These are phyloP conservation scores for Trachelus tabidus DNA, from an alignment of 2,888 invertebrate species.

Conservation along the genomic window DNA sequence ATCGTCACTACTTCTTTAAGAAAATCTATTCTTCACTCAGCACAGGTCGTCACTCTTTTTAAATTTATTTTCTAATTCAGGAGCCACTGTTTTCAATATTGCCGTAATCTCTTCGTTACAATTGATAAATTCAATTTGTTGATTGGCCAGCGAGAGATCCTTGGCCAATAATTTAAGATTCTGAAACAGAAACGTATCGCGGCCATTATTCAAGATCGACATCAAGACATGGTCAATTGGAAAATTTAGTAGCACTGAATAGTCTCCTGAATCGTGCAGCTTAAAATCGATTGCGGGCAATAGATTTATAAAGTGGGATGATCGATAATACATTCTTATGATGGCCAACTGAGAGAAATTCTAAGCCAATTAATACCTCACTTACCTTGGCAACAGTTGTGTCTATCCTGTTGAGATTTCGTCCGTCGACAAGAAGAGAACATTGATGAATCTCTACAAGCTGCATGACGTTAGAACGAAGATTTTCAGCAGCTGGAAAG, in stretches of 20 bases:
- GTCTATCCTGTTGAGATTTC: conserved; percentile 71
- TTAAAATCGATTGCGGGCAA: too few species aligned
- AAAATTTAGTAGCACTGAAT: neutral
- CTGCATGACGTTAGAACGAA: conserved; percentile 68
- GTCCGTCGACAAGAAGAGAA: conserved; percentile 67
- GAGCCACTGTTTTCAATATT: conserved; percentile 39
- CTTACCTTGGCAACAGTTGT: conserved; percentile 73
- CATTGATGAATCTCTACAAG: conserved; percentile 38
- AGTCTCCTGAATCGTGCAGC: neutral
- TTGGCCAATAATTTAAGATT: conserved; percentile 69
- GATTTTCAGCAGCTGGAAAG: conserved; percentile 85
- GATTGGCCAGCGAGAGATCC: conserved; percentile 68
- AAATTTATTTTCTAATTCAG: conserved; percentile 35
- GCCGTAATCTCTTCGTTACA: conserved; percentile 43
- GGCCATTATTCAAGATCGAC: conserved; percentile 7
- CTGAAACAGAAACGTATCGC: conserved; percentile 57
- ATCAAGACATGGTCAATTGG: neutral
- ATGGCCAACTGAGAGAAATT: too few species aligned
- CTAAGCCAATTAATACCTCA: neutral
- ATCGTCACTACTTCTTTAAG: neutral
- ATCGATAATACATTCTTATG: too few species aligned
- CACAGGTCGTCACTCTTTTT: neutral
- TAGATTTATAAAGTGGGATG: too few species aligned
- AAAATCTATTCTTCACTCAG: neutral
- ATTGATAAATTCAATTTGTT: conserved; percentile 69